Conservation (phyloP, 2,113 vertebrate species). For the Australoheros scitulus region DNA sequence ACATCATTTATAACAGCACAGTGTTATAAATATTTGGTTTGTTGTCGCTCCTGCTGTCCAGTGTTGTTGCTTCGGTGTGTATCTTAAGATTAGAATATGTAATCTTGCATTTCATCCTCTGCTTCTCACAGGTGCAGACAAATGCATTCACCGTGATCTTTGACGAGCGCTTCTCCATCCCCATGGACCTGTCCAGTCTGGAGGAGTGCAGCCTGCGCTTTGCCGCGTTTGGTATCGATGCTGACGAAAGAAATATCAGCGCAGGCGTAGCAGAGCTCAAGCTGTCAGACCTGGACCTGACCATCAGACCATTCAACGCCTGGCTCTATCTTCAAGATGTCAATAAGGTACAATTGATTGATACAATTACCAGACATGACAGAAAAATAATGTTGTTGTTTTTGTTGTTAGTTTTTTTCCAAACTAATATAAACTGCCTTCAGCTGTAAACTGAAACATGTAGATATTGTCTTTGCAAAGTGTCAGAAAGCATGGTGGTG, state of each 20-base stretch:
- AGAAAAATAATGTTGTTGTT: not conserved
- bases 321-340: conserved; percentile 98
- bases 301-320: conserved; percentile 87
- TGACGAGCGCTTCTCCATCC: conserved; percentile 90
- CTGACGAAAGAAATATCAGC: conserved; percentile 88
- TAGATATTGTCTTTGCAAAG: not conserved
- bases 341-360: conserved; percentile 84
- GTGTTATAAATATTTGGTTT: not conserved
- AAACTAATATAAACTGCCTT: not conserved
- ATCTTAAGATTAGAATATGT: not conserved
- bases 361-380: not conserved
- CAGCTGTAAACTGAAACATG: not conserved
- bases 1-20: too few species aligned
- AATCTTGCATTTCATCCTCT: not conserved
- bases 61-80: not conserved
- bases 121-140: conserved; percentile 85
- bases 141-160: conserved; percentile 90
- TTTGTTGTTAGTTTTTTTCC: too few species aligned
- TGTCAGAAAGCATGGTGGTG: not conserved
- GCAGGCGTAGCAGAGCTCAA: conserved; percentile 92
- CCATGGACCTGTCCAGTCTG: conserved; percentile 82
- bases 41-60: not conserved
- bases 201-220: conserved; percentile 92
- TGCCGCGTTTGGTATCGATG: conserved; percentile 88
- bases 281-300: conserved; percentile 90